Conservation (phyloP, 2,888 invertebrate species). For the Pseudoips prasinana region DNA sequence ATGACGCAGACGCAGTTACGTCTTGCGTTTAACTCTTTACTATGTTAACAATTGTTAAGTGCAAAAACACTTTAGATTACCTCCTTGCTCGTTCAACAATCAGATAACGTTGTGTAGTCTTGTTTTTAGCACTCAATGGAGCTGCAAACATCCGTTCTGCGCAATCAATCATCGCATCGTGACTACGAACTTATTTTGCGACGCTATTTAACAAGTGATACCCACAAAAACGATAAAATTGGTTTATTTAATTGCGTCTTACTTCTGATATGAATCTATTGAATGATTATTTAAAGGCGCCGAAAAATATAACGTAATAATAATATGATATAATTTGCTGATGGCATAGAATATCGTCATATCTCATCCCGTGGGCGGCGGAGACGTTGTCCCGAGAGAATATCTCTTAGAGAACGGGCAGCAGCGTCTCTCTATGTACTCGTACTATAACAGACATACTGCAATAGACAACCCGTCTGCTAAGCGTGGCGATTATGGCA, state of each 20-base stretch:
- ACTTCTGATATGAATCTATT: slow-evolving; percentile 1
- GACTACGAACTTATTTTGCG: background rate
- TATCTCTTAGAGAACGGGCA: no score
- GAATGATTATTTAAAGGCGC: background rate
- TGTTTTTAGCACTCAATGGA: no score
- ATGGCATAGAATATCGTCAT: no score
- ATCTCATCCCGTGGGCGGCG: no score
- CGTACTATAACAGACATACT: no score
- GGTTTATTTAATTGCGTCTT: slow-evolving; percentile 1
- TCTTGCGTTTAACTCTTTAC: slow-evolving; percentile 10
- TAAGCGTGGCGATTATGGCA: no score
- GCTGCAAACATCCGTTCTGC: slow-evolving; percentile 23
- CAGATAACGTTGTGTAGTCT: slow-evolving; percentile 15
- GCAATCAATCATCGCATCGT: slow-evolving; percentile 1
- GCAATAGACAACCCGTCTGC: no score
- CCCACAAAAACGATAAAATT: background rate
- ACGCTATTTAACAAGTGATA: no score
- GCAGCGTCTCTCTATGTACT: no score
- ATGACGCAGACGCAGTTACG: slow-evolving; percentile 24
- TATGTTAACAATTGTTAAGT: slow-evolving; percentile 11
- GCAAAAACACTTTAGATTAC: slow-evolving; percentile 1
- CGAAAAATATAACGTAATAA: background rate
- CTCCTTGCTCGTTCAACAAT: slow-evolving; percentile 3
- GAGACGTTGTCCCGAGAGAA: no score
- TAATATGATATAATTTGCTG: no score